These are phyloP conservation scores for Physeter macrocephalus DNA, from an alignment of 2,113 vertebrate species.

Conservation along the genomic window DNA sequence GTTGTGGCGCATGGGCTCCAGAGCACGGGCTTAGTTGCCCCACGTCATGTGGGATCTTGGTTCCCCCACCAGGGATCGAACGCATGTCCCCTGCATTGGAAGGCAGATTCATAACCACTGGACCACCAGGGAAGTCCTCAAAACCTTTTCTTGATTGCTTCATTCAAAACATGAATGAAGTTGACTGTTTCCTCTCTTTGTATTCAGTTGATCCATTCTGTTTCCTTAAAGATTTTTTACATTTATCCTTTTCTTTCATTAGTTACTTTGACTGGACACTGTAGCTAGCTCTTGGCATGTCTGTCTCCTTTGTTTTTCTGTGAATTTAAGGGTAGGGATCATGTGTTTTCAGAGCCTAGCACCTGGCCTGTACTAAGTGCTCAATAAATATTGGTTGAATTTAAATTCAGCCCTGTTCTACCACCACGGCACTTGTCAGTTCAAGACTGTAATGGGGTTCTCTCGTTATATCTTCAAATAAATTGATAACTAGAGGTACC, in stretches of 20 bases:
- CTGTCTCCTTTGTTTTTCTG: neutral
- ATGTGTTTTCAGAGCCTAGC: neutral
- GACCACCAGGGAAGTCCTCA: too few relatives aligned
- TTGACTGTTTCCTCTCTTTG: neutral
- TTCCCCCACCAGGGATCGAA: too few relatives aligned
- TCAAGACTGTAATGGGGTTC: neutral
- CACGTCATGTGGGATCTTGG: too few relatives aligned
- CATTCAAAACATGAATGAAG: neutral
- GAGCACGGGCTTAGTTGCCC: too few relatives aligned
- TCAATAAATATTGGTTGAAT: neutral
- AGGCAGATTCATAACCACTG: too few relatives aligned
- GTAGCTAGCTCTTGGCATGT: neutral
- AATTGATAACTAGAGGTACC: neutral
- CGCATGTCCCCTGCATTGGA: too few relatives aligned
- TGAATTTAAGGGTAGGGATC: neutral
- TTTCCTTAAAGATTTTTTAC: neutral
- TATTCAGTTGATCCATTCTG: neutral
- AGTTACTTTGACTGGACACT: neutral
- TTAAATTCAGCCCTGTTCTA: neutral
- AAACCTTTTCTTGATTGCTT: neutral
- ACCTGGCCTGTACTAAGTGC: neutral
- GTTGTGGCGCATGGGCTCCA: too few relatives aligned
- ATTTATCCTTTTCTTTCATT: neutral
- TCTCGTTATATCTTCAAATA: neutral
- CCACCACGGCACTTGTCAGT: neutral